Percentiles rank a stretch among this genome's conserved stretches.
Conservation (phyloP, 2,888 invertebrate species). For the Antheraea assamensis region DNA sequence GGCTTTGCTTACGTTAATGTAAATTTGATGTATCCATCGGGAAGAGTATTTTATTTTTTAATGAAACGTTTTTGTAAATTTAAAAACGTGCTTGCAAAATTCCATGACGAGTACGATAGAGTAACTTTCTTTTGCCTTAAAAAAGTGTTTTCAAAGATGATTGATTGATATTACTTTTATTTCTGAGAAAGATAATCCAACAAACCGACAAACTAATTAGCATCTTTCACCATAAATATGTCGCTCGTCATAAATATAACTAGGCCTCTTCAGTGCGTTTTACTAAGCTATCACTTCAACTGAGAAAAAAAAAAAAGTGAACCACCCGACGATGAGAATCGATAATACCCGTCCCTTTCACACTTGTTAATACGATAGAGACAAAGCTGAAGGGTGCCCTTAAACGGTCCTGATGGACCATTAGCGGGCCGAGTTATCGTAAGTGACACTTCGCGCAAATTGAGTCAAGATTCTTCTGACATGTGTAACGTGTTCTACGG, state of each 20-base stretch:
- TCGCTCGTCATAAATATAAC: neutral
- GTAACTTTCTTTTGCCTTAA: too few species aligned
- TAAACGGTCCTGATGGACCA: constrained; percentile 54
- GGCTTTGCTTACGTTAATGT: too few species aligned
- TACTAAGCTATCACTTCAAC: neutral
- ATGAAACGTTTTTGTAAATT: too few species aligned
- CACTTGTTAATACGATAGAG: constrained; percentile 18
- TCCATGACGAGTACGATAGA: too few species aligned
- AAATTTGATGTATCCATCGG: too few species aligned
- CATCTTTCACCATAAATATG: too few species aligned
- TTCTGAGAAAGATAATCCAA: too few species aligned
- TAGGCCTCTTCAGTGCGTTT: neutral
- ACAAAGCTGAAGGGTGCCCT: constrained; percentile 17
- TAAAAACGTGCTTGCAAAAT: too few species aligned
- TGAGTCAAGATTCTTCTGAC: constrained; percentile 38
- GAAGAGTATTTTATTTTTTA: too few species aligned
- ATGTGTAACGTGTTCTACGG: neutral
- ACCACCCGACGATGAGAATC: constrained; percentile 20
- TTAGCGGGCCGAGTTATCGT: constrained; percentile 54
- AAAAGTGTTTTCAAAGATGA: too few species aligned
- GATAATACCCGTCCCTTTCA: constrained; percentile 17
- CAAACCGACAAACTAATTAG: too few species aligned
- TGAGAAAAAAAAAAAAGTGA: constrained; percentile 16
- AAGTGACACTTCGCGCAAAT: constrained; percentile 57
- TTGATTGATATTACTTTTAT: too few species aligned